Conservation (phyloP, 2,113 vertebrate species). For the Vulpes vulpes region DNA sequence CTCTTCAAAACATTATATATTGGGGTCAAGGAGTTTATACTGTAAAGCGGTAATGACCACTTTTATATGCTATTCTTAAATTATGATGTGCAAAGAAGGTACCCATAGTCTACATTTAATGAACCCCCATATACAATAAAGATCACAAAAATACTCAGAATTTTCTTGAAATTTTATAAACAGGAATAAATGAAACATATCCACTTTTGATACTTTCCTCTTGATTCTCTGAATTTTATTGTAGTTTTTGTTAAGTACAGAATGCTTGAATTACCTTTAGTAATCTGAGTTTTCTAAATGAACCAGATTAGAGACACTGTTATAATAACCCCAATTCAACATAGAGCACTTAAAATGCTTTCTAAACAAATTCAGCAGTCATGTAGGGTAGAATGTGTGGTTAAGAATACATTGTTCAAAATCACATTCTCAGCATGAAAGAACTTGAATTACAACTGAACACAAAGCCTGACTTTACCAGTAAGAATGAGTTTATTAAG, state of each 20-base stretch:
- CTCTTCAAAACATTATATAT: background rate
- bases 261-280: background rate
- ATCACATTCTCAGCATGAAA: background rate
- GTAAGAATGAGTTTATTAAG: background rate
- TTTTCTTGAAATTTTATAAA: conserved; percentile 6
- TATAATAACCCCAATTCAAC: background rate
- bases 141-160: background rate
- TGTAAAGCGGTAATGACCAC: background rate
- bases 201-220: background rate
- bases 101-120: background rate
- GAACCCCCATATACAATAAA: background rate
- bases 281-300: background rate
- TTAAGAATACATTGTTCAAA: conserved; percentile 44
- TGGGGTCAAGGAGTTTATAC: background rate
- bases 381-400: background rate
- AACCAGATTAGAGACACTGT: background rate
- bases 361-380: conserved; percentile 1
- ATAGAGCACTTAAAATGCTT: background rate
- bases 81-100: background rate
- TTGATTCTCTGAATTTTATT: conserved; percentile 11
- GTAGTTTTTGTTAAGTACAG: conserved; percentile 6
- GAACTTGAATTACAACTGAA: background rate
- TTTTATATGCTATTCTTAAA: background rate
- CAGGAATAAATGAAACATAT: background rate
- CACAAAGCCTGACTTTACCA: background rate